phyloP scores from a whole-genome alignment of 2,797 vertebrate genomes.

The Myioborus miniatus region DNA sequence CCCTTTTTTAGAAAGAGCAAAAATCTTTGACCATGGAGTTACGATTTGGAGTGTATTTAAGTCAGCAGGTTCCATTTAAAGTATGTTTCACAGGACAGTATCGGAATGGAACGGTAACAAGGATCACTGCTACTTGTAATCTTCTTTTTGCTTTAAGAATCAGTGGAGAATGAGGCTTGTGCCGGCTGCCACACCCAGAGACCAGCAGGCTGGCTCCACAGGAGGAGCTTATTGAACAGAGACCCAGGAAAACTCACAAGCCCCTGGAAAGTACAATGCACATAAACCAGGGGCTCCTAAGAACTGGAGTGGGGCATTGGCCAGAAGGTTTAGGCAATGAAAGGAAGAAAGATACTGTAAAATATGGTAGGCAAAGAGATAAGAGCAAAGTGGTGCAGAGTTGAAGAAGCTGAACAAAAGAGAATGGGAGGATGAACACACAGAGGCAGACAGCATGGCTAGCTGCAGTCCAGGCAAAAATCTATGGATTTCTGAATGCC shows the following conservation, averaged over 20 bases:
- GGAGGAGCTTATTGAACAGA: background rate
- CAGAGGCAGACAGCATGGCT: background rate
- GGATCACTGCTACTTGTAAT: background rate
- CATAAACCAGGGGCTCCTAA: background rate
- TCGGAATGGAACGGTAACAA: background rate
- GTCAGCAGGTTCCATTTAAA: background rate
- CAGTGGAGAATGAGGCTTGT: background rate
- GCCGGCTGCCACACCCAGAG: background rate
- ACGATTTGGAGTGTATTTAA: background rate
- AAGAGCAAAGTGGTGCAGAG: background rate
- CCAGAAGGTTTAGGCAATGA: background rate
- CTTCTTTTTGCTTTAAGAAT: background rate
- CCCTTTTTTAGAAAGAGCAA: background rate
- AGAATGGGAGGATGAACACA: rapidly evolving
- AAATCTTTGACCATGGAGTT: background rate
- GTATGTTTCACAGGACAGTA: background rate
- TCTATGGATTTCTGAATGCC: background rate
- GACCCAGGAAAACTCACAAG: background rate
- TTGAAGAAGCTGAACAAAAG: background rate
- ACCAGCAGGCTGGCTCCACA: background rate
- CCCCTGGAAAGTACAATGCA: background rate
- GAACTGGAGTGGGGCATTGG: rapidly evolving
- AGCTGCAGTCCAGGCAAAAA: background rate
- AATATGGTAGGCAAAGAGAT: background rate
- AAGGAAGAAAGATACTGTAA: background rate